Base-by-base conservation (phyloP, 2,888 invertebrate genomes). In the Drepanosiphum platanoidis region DNA sequence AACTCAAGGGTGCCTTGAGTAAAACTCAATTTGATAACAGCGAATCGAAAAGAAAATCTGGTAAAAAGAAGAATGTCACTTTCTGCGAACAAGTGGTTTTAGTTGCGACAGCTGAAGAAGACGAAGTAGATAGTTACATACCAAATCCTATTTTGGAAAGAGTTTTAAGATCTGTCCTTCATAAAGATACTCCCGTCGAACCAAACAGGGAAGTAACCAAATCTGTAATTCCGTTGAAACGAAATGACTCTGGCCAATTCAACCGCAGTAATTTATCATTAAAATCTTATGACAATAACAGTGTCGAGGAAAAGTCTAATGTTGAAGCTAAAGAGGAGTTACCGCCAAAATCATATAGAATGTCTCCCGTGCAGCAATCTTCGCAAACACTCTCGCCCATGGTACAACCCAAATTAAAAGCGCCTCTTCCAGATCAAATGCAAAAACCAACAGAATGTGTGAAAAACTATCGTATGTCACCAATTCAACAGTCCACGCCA, bases 61-160 rank as follows among this genome's bases (percentile, higher is more conserved):
- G 93, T 0, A 96, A 96, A 89, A 97, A 97, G 92, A 97, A 97
- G 90, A 96, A 96, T 86, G 97, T 97, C 7, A 97, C 97, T 0
- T 97, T 97, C 90, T 97, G 97, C 89, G 97, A 97, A 89, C 96
- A 97, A 90, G 96, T 97, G 0, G 96, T 96, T 87, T 90, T 97
- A 86, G 97, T 97, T 18, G 96, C 97, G 7, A 96, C 96, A 1
- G 96, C 96, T 0, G 97, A 97, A 88, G 96, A 97, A 88, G 95
- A 96, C 88, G 96, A 96, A 90, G 95, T 95, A 87, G 96, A 96
- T 87, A 94, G 95, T 88, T 96, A 96, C 88, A 96, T 96, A 88
- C 96, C 96, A 0, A 97, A 97, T 90, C 97, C 96, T 0, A 96
- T 97, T 86, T 90, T 97, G 87, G 96, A 97, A 89, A 92, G 96